Evolutionary conservation across 2,113 vertebrate genomes (phyloP).

Genomic region (Seriola quinqueradiata): DNA sequence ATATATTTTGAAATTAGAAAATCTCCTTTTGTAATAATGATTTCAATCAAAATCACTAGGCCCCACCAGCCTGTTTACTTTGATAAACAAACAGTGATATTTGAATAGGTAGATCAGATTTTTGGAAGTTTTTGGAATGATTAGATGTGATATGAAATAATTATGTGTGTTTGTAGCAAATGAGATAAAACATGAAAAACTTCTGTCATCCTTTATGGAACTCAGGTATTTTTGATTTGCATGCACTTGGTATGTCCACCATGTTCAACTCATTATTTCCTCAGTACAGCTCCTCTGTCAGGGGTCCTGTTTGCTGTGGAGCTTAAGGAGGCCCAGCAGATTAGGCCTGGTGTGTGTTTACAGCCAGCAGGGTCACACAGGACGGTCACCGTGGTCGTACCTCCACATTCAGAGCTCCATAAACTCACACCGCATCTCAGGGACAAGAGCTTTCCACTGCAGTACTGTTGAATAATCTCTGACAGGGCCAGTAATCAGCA

Average conservation of each 20-base stretch:
- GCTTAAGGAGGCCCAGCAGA: constrained; percentile 34
- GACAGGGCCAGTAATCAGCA: constrained; percentile 66
- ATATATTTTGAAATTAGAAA: not conserved
- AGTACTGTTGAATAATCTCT: constrained; percentile 33
- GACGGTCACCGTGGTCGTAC: constrained; percentile 12
- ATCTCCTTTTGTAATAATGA: no score
- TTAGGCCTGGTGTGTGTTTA: constrained; percentile 46
- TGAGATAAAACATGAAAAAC: not conserved
- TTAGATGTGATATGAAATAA: not conserved
- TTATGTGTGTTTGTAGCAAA: not conserved
- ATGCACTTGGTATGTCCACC: not conserved
- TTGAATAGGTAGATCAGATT: not conserved
- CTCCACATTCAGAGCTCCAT: not conserved
- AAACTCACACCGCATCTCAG: constrained; percentile 5
- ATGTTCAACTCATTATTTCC: constrained; percentile 43
- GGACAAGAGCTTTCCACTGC: constrained; percentile 18
- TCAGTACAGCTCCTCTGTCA: constrained; percentile 48
- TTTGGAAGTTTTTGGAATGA: not conserved
- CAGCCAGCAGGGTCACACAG: constrained; percentile 39
- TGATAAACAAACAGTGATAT: no score
- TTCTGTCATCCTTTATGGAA: not conserved
- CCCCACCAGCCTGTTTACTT: no score
- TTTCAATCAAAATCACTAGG: no score
- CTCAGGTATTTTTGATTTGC: constrained; percentile 11
- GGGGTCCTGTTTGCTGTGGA: constrained; percentile 54